A percentile compares a stretch with the other conserved stretches of the same genome.
Conservation (phyloP, 2,797 vertebrate genomes). For the Vespertilio murinus region DNA sequence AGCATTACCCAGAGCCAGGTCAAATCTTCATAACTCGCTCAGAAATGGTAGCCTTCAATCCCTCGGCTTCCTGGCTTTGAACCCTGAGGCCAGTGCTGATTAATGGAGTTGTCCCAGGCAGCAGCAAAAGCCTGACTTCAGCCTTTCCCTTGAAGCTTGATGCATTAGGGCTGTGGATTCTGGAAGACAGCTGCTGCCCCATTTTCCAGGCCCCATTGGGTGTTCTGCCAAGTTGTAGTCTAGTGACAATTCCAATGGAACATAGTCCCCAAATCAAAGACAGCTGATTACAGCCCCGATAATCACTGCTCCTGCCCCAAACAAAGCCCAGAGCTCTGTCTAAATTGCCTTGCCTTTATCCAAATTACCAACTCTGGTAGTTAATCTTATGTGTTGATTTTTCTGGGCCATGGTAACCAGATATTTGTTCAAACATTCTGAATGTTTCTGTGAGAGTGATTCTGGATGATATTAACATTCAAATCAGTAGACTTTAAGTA, state of each 20-base stretch:
- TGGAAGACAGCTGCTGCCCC: background rate
- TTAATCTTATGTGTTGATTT: background rate
- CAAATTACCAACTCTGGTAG: background rate
- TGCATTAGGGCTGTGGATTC: background rate
- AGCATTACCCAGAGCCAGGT: background rate
- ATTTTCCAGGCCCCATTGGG: background rate
- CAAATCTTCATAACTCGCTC: background rate
- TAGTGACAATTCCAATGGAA: background rate
- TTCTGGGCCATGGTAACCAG: background rate
- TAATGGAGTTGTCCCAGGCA: conserved; percentile 2
- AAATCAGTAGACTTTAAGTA: background rate
- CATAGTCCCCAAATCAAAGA: background rate
- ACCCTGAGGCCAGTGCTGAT: background rate
- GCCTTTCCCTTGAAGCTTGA: background rate
- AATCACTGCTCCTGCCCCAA: background rate
- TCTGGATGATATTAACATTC: background rate
- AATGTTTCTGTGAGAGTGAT: background rate
- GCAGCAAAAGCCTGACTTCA: background rate
- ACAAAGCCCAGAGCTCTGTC: background rate
- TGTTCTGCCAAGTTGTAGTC: background rate
- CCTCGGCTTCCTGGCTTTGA: conserved; percentile 16
- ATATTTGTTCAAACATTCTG: background rate
- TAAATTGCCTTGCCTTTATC: background rate
- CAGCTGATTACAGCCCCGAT: background rate
- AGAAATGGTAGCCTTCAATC: background rate